phyloP scores from a whole-genome alignment of 2,113 vertebrate genomes.

The Hassar affinis region DNA sequence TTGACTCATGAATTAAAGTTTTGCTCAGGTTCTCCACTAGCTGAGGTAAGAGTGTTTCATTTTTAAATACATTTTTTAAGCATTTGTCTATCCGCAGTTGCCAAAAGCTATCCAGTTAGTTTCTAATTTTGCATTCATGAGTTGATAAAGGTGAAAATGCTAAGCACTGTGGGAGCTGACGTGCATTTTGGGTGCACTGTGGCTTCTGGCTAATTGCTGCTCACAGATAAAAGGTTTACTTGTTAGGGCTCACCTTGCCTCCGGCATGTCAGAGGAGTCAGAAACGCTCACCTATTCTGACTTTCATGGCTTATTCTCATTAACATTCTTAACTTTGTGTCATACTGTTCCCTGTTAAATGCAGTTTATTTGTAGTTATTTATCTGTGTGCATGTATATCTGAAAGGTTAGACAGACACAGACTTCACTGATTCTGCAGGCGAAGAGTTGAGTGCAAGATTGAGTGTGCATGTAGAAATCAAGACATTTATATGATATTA shows the following conservation, averaged over 20 bases:
- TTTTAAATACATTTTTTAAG: slow-evolving; percentile 10
- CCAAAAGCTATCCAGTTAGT: slow-evolving; percentile 52
- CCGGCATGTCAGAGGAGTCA: slow-evolving; percentile 64
- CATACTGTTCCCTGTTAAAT: not conserved
- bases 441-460: not conserved
- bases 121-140: slow-evolving; percentile 43
- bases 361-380: not conserved
- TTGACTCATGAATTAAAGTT: not conserved
- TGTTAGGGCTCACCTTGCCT: slow-evolving; percentile 66
- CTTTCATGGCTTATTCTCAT: slow-evolving; percentile 12
- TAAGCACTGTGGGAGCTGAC: slow-evolving; percentile 26
- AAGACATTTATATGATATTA: not conserved
- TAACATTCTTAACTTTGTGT: slow-evolving; percentile 7
- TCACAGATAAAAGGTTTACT: slow-evolving; percentile 50
- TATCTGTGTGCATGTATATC: not conserved
- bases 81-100: slow-evolving; percentile 60
- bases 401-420: not conserved
- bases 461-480: not conserved
- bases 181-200: slow-evolving; percentile 39
- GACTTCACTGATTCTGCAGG: not conserved
- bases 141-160: slow-evolving; percentile 31
- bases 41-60: not conserved
- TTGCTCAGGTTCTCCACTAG: not conserved
- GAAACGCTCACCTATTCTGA: slow-evolving; percentile 32
- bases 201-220: slow-evolving; percentile 62